Base-by-base conservation (phyloP, 2,797 vertebrate species). In the Sylvia borin region DNA sequence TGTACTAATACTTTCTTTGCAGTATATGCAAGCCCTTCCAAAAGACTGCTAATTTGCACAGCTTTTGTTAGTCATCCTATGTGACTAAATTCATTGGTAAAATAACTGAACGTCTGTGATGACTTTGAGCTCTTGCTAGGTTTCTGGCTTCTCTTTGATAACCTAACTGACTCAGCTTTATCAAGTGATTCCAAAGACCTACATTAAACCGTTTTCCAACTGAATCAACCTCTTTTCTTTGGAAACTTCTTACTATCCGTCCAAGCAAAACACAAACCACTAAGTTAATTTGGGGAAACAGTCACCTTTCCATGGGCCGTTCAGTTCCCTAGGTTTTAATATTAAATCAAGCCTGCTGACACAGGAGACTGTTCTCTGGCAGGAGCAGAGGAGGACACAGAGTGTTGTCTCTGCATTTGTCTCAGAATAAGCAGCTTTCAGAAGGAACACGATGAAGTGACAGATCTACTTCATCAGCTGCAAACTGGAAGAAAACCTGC, bases 111-210 rank as follows among this genome's bases (percentile, higher is more conserved):
- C 16, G 53, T 51, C 32, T 71, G 27, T 6, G 32, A 94, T 54
- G 36, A 74, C 84, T 88, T 7, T 16, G 54, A 85, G 57, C 40
- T 94, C 88, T 42, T 68, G 25, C 47, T 40, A 53, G n/a, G 57
- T 68, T 64, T 88, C 92, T 93, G 86, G 87, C 68, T 92, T 88
- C 78, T 61, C 50, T 83, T 51, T 80, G 96, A 97, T 96, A 97
- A 95, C 50, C 53, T 40, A 96, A 95, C 95, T 36, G 95, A 48
- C 89, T 87, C 65, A 65, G 78, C 81, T 91, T 97, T 96, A 97
- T 95, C 92, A 93, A 88, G 65, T 32, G 45, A 94, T 92, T 80
- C 75, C 95, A 94, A 96, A 89, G 73, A 68, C 75, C 42, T 77
- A 61, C 43, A 82, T 93, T 74, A 80, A 40, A 88, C 75, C 1